Base-by-base conservation (phyloP, 2,797 vertebrate genomes). In the Propithecus deckenii region DNA sequence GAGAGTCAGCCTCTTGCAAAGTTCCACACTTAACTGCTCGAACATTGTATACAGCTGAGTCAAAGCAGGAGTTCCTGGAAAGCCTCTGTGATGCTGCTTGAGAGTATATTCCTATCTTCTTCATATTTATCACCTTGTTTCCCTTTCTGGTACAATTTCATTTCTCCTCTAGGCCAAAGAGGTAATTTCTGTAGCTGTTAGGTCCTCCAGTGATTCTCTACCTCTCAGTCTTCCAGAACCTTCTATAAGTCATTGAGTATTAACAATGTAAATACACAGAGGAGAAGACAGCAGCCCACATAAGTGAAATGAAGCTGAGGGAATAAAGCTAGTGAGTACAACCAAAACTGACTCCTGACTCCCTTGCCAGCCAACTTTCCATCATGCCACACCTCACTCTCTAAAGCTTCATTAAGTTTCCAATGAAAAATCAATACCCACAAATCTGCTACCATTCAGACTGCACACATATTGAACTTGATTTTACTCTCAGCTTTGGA, bases 211-310 rank as follows among this genome's bases (percentile, higher is more conserved):
- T 85, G 43, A 10, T 81, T 78, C 15, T 71, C 20, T 87, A 30
- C 23, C 28, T 93, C 71, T 87, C 35, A 90, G 20, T 67, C 43
- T 93, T 96, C 46, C 38, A 61, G 9, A 32, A 52, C 14, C 12
- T 23, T 87, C 41, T 84, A 74, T 79, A 88, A 94, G 57, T 94
- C 84, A 93, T 87, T 81, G 23, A 83, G 48, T 63, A 15, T 85
- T 97, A 74, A 80, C 7, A 63, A 85, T 88, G 78, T 90, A 83
- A 90, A 91, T 94, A 43, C 28, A 57, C 81, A 28, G 48, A 86
- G 69, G 32, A 69, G 5, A 95, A 86, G 72, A 63, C 18, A 46
- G 20, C 11, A 67, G 32, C 25, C 41, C 69, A 25, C 28, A 38
- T 22, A 83, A 87, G 22, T 67, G 38, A 89, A 74, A 48, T 23